Evolutionary conservation across 2,888 invertebrate genomes (phyloP).

Genomic region (Polydesmus complanatus): DNA sequence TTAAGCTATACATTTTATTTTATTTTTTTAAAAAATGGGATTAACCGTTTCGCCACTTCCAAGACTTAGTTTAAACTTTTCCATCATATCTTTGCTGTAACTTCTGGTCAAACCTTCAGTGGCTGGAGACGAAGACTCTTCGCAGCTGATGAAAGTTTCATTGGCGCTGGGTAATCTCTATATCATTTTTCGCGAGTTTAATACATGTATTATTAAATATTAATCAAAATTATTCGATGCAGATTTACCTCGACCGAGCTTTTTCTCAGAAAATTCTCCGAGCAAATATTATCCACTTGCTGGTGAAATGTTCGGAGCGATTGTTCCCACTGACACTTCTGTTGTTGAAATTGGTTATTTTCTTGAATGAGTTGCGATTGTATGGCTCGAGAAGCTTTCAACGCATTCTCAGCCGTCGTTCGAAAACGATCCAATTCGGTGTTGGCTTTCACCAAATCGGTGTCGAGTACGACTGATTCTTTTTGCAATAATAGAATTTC

Average conservation of each 20-base stretch:
- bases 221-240: too few species aligned
- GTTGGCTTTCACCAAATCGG: constrained; percentile 1
- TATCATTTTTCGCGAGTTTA: neutral
- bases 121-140: constrained; percentile 4
- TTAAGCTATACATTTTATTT: neutral
- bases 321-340: constrained; percentile 10
- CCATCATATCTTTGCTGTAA: neutral
- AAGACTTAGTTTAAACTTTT: neutral
- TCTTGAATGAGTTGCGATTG: neutral
- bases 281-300: constrained; percentile 1
- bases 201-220: neutral
- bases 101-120: neutral
- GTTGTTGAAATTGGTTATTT: constrained; percentile 5
- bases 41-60: neutral
- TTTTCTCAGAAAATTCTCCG: constrained; percentile 1
- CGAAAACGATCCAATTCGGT: constrained; percentile 2
- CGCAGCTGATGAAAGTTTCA: constrained; percentile 4
- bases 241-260: neutral
- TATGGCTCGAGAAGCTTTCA: constrained; percentile 1
- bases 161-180: constrained; percentile 2
- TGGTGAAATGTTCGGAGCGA: constrained; percentile 3
- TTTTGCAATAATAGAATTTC: constrained; percentile 11
- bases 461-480: constrained; percentile 1
- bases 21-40: neutral
- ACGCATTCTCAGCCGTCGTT: constrained; percentile 1